Evolutionary conservation across 2,797 vertebrate genomes (phyloP).

Genomic region (Buceros bicornis): DNA sequence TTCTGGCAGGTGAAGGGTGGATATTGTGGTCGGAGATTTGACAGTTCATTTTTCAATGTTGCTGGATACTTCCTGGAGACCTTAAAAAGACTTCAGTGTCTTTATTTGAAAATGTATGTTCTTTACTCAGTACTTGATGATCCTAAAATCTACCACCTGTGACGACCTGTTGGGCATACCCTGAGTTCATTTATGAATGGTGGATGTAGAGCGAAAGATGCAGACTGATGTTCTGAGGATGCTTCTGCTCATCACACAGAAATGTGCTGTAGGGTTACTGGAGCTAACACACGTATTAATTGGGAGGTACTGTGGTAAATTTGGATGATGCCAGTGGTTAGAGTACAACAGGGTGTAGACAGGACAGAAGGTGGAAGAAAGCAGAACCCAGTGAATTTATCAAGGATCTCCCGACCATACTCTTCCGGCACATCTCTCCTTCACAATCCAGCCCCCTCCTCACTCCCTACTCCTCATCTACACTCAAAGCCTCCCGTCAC

Average conservation of each 20-base stretch:
- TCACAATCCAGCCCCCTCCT: neutral
- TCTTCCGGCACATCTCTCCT: neutral
- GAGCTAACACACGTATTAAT: neutral
- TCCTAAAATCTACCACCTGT: neutral
- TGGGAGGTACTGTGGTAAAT: neutral
- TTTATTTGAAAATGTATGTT: neutral
- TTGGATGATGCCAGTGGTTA: neutral
- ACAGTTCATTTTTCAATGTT: neutral
- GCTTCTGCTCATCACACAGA: neutral
- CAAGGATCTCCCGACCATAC: neutral
- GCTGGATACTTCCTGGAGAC: neutral
- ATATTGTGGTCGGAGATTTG: neutral
- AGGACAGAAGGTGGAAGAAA: neutral
- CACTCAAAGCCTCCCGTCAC: neutral
- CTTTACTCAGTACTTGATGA: neutral
- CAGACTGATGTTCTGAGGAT: neutral
- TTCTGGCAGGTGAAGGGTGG: neutral
- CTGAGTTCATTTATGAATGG: neutral
- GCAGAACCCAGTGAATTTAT: neutral
- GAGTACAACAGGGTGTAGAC: neutral
- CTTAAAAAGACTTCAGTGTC: neutral
- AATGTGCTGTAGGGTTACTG: neutral
- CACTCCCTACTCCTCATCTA: neutral
- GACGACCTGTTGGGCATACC: neutral
- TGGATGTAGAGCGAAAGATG: neutral